Evolutionary conservation across 2,888 invertebrate genomes (phyloP).

Genomic region (Philereme vetulata): DNA sequence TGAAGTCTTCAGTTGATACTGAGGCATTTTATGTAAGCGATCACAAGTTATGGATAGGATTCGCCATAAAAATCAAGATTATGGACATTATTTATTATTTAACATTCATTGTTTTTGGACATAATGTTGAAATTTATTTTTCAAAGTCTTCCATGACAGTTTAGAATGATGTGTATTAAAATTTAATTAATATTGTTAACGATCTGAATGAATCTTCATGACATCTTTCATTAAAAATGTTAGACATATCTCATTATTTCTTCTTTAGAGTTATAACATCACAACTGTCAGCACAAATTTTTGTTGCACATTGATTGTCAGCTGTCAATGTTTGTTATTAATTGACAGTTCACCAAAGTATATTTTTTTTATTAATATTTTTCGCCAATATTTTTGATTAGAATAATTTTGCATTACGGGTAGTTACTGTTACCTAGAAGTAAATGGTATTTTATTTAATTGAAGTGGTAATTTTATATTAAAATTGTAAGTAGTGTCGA

Average conservation of each 20-base stretch:
- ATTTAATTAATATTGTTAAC: conserved; percentile 35
- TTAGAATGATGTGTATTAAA: conserved; percentile 33
- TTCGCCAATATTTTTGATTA: conserved; percentile 31
- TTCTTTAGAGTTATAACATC: conserved; percentile 35
- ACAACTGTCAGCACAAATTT: conserved; percentile 34
- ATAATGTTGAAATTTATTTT: conserved; percentile 15
- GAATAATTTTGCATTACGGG: conserved; percentile 58
- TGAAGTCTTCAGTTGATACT: conserved; percentile 9
- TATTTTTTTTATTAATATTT: conserved; percentile 24
- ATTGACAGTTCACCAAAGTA: conserved; percentile 13
- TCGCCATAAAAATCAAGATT: conserved; percentile 26
- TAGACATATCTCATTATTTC: conserved; percentile 67
- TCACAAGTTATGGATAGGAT: conserved; percentile 13
- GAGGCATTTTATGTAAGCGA: conserved; percentile 14
- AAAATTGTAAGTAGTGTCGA: conserved; percentile 40
- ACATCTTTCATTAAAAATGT: conserved; percentile 53
- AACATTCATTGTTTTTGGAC: conserved; percentile 10
- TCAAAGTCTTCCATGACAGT: conserved; percentile 51
- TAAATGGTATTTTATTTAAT: conserved; percentile 43
- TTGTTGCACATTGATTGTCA: conserved; percentile 35
- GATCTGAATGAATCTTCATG: conserved; percentile 42
- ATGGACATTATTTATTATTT: conserved; percentile 1
- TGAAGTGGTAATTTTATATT: conserved; percentile 45
- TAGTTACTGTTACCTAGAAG: conserved; percentile 55
- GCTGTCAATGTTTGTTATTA: conserved; percentile 2